These are phyloP conservation scores for Strongylocentrotus purpuratus DNA, from an alignment of 35 echinoderm and acorn worm species.

Conservation along the genomic window DNA sequence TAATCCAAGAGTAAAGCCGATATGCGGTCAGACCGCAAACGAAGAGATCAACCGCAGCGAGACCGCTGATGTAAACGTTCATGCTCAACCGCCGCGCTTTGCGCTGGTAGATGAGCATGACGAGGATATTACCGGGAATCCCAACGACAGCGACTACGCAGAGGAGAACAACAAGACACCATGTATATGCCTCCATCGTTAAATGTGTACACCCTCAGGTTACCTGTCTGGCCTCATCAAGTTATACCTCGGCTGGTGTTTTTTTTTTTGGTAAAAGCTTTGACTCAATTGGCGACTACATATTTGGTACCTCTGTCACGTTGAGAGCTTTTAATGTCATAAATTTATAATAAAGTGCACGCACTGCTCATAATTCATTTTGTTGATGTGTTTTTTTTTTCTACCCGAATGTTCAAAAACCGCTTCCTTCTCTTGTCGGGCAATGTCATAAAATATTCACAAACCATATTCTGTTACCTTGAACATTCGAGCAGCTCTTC, in stretches of 20 bases:
- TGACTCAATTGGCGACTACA: background rate
- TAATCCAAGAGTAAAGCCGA: conserved; percentile 64
- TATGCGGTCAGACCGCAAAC: conserved; percentile 55
- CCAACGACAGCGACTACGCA: conserved; percentile 59
- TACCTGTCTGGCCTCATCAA: too few relatives aligned
- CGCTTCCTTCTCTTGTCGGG: too few relatives aligned
- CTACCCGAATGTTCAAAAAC: too few relatives aligned
- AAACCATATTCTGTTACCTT: too few relatives aligned
- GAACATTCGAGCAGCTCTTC: too few relatives aligned
- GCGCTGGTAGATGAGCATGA: conserved; percentile 53
- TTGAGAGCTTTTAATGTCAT: too few relatives aligned
- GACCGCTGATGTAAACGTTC: conserved; percentile 54
- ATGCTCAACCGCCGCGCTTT: conserved; percentile 64
- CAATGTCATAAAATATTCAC: too few relatives aligned
- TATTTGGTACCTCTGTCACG: background rate
- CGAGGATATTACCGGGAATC: conserved; percentile 72
- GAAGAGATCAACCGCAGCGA: conserved; percentile 57
- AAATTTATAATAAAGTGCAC: background rate
- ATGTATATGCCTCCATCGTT: conserved; percentile 64
- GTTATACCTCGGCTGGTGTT: too few relatives aligned
- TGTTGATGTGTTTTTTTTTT: too few relatives aligned
- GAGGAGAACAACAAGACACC: conserved; percentile 58
- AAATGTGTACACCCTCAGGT: background rate
- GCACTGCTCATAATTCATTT: too few relatives aligned
- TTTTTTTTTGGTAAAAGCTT: background rate